Evolutionary conservation across 2,113 vertebrate species (phyloP).

Genomic region (Pandion haliaetus): DNA sequence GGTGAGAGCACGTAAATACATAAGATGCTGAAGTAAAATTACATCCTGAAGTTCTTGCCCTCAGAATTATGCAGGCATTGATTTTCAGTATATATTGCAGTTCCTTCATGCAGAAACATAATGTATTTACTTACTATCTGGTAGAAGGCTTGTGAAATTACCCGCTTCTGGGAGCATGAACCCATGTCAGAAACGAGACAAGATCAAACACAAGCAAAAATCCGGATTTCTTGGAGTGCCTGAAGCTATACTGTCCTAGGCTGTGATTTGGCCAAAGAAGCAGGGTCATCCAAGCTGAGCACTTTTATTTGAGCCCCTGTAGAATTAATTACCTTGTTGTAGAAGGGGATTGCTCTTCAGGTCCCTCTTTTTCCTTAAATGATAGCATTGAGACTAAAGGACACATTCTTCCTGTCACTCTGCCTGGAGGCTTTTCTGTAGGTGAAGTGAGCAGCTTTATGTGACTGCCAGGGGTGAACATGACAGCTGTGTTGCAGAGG

Average conservation of each 20-base stretch:
- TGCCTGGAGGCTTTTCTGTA: neutral
- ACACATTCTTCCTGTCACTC: neutral
- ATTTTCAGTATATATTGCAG: slow-evolving; percentile 24
- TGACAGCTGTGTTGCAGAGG: neutral
- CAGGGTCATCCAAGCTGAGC: neutral
- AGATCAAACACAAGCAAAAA: neutral
- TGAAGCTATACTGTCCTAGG: neutral
- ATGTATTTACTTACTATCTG: slow-evolving; percentile 8
- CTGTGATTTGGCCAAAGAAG: neutral
- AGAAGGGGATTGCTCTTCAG: neutral
- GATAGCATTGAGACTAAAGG: neutral
- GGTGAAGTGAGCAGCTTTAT: neutral
- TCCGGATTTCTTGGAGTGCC: neutral
- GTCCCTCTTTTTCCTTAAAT: neutral
- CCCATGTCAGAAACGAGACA: neutral
- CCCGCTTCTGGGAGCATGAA: neutral
- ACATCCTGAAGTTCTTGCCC: neutral
- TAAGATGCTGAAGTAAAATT: slow-evolving; percentile 23
- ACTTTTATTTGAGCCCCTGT: neutral
- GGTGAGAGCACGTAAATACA: neutral
- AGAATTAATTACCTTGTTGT: neutral
- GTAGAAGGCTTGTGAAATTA: slow-evolving; percentile 15
- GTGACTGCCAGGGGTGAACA: neutral
- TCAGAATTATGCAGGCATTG: slow-evolving; percentile 13
- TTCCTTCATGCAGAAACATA: slow-evolving; percentile 12